These are phyloP conservation scores for Calyptomena viridis DNA, from an alignment of 2,113 vertebrate species.

Conservation along the genomic window DNA sequence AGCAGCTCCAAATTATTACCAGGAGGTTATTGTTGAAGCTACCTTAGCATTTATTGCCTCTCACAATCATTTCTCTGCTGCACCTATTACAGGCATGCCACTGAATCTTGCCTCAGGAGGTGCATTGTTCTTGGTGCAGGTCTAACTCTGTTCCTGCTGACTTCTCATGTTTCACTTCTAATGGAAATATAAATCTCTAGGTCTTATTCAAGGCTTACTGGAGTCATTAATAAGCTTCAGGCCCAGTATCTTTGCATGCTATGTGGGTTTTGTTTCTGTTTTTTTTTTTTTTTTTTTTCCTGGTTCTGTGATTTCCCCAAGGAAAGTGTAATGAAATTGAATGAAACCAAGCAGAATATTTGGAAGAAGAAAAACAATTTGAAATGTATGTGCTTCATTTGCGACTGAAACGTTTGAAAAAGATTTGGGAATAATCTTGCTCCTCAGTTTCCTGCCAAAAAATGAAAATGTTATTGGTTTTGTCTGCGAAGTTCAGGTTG, in stretches of 20 bases:
- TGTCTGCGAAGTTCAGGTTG: neutral
- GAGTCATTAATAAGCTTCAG: neutral
- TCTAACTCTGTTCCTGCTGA: neutral
- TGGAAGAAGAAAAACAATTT: neutral
- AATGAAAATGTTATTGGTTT: neutral
- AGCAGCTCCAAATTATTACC: neutral
- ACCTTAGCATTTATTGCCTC: neutral
- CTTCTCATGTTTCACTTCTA: neutral
- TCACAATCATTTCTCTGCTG: neutral
- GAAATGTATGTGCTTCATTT: neutral
- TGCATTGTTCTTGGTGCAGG: neutral
- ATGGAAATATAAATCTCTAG: neutral
- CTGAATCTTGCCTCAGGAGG: neutral
- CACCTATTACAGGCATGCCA: neutral
- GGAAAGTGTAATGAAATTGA: neutral
- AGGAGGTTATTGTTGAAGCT: neutral
- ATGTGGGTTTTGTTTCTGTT: accelerated
- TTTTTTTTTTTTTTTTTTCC: too few species aligned
- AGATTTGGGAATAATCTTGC: neutral
- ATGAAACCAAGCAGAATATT: neutral
- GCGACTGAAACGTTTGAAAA: neutral
- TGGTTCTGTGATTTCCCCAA: neutral
- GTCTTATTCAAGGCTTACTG: neutral
- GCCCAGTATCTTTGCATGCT: neutral
- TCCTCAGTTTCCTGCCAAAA: neutral